Conservation (phyloP, 2,797 vertebrate genomes). For the Champsocephalus gunnari region DNA sequence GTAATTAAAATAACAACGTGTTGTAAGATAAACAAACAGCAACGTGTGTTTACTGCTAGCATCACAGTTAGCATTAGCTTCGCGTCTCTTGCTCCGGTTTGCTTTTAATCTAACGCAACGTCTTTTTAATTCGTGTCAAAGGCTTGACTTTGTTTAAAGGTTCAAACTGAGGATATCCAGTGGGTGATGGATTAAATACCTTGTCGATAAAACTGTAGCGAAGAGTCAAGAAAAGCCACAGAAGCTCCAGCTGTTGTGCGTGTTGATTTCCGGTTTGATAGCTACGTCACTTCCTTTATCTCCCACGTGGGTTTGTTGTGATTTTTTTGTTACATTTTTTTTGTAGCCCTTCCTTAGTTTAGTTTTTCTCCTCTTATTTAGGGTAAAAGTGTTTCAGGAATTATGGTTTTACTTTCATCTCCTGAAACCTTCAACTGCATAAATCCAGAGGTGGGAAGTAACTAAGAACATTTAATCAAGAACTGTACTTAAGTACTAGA, state of each 20-base stretch:
- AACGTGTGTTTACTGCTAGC: conserved; percentile 7
- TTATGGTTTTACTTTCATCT: too few relatives aligned
- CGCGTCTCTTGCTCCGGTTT: background rate
- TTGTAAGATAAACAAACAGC: too few relatives aligned
- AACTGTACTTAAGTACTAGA: too few relatives aligned
- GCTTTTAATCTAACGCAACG: rapidly evolving
- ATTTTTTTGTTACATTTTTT: conserved; percentile 2
- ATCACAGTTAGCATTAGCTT: conserved; percentile 39
- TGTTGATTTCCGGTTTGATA: conserved; percentile 25
- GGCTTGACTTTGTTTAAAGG: background rate
- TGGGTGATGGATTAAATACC: conserved; percentile 6
- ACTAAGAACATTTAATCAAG: too few relatives aligned
- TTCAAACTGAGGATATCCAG: background rate
- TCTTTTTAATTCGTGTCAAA: background rate
- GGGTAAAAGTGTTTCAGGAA: too few relatives aligned
- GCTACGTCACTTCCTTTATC: conserved; percentile 56
- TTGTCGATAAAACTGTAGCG: background rate
- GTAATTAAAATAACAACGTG: background rate
- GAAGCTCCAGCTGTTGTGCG: conserved; percentile 8
- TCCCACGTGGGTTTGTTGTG: conserved; percentile 72
- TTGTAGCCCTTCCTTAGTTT: too few relatives aligned
- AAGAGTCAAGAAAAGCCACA: background rate
- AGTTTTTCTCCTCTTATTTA: too few relatives aligned
- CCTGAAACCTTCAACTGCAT: too few relatives aligned
- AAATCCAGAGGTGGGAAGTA: too few relatives aligned